Percentiles rank a stretch among this genome's conserved stretches.
Conservation (phyloP, 2,888 invertebrate genomes). For the Deilephila porcellus region DNA sequence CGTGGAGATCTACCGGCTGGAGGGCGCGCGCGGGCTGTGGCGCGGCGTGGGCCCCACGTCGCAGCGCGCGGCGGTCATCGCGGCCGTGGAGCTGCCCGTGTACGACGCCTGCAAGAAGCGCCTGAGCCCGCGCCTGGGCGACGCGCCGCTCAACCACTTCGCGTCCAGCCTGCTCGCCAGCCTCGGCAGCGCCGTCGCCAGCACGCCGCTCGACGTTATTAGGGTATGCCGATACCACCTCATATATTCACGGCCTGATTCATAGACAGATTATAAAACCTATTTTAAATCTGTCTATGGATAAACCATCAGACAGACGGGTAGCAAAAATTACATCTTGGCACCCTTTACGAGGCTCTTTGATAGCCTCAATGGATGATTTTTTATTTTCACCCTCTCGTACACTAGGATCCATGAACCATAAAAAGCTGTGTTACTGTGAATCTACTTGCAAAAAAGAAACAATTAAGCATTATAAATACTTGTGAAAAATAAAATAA, state of each 20-base stretch:
- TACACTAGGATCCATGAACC: too few species aligned
- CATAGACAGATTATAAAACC: too few species aligned
- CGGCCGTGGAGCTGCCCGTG: constrained; percentile 96
- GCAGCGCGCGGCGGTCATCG: constrained; percentile 96
- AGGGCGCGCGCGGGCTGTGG: constrained; percentile 95
- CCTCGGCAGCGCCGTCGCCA: constrained; percentile 96
- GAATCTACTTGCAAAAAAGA: too few species aligned
- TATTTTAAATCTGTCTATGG: too few species aligned
- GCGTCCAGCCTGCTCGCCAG: constrained; percentile 96
- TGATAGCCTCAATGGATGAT: too few species aligned
- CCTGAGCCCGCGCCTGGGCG: constrained; percentile 88
- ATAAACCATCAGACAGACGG: too few species aligned
- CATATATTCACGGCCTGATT: neutral
- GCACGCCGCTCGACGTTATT: constrained; percentile 97
- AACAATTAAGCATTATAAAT: too few species aligned
- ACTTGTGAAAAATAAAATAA: too few species aligned
- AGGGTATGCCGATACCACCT: constrained; percentile 83
- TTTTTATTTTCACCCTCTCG: too few species aligned
- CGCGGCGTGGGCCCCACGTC: constrained; percentile 96
- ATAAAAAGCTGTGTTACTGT: too few species aligned
- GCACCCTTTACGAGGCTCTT: too few species aligned
- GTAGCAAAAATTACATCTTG: too few species aligned
- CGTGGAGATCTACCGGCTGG: constrained; percentile 91
- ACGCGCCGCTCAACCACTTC: constrained; percentile 94
- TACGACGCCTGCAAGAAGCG: constrained; percentile 95